Conservation (phyloP, 1,140 invertebrate genomes). For the Ceratosolen solmsi region DNA sequence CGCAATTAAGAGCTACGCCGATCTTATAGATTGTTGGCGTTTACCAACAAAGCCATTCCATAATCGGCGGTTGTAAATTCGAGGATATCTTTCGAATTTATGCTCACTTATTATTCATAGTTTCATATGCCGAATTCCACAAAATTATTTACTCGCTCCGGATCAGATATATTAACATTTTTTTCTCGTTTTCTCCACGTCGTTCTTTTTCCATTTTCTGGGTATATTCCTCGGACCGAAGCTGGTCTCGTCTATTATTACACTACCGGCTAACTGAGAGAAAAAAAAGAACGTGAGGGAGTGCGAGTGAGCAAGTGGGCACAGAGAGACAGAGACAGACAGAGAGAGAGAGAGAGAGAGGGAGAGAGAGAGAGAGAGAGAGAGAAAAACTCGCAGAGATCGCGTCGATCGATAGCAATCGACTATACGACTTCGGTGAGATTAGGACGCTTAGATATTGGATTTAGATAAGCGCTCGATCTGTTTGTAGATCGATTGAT, state of each 20-base stretch:
- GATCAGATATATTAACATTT: constrained; percentile 12
- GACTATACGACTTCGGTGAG: constrained; percentile 54
- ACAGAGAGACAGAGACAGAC: not conserved
- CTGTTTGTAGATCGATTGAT: constrained; percentile 64
- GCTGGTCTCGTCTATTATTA: constrained; percentile 18
- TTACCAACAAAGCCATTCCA: not conserved
- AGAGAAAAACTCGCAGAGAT: constrained; percentile 40
- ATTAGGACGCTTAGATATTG: constrained; percentile 67
- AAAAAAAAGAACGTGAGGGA: constrained; percentile 13
- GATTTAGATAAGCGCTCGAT: constrained; percentile 66
- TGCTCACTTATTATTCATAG: not conserved
- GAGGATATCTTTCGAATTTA: not conserved
- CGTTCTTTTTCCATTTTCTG: constrained; percentile 15
- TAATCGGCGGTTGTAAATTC: not conserved
- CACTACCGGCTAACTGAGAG: not conserved
- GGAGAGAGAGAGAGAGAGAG: constrained; percentile 15
- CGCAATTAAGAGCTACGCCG: not conserved
- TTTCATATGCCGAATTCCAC: constrained; percentile 4
- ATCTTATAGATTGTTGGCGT: not conserved
- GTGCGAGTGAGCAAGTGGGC: not conserved
- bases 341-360: constrained; percentile 2
- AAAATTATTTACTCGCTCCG: constrained; percentile 21
- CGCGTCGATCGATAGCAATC: constrained; percentile 59
- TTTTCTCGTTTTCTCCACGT: constrained; percentile 34
- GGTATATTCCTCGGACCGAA: constrained; percentile 17